Conservation (phyloP, 1,140 invertebrate species). For the Proctacanthus coquilletti region DNA sequence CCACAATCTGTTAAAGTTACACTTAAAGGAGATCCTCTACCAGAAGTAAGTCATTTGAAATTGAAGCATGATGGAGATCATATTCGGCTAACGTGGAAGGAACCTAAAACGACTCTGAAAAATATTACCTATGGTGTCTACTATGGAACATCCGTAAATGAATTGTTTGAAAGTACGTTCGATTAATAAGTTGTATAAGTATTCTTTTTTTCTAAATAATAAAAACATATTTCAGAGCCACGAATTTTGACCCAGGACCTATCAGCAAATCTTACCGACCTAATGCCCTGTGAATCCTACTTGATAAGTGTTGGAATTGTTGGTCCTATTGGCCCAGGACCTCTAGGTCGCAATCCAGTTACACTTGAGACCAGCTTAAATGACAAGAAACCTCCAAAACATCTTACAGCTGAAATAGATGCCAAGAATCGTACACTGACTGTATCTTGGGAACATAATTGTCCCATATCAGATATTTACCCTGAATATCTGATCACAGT, state of each 20-base stretch:
- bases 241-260: slow-evolving; percentile 39
- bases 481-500: slow-evolving; percentile 23
- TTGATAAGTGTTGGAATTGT: slow-evolving; percentile 53
- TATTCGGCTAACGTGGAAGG: slow-evolving; percentile 49
- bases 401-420: slow-evolving; percentile 25
- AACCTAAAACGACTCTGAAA: slow-evolving; percentile 33
- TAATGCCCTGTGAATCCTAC: slow-evolving; percentile 59
- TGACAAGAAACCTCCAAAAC: slow-evolving; percentile 32
- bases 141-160: slow-evolving; percentile 35
- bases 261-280: slow-evolving; percentile 38
- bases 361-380: slow-evolving; percentile 47
- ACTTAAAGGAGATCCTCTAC: slow-evolving; percentile 39
- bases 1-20: slow-evolving; percentile 31
- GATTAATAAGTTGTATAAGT: slow-evolving; percentile 7
- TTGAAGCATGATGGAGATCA: slow-evolving; percentile 39
- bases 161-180: slow-evolving; percentile 33
- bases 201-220: slow-evolving; percentile 4
- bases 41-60: slow-evolving; percentile 35
- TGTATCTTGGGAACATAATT: slow-evolving; percentile 33
- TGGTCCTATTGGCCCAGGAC: slow-evolving; percentile 44
- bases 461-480: slow-evolving; percentile 1
- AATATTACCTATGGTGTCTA: slow-evolving; percentile 49
- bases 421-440: slow-evolving; percentile 33
- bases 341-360: slow-evolving; percentile 34
- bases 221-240: slow-evolving; percentile 31